Conservation (phyloP, 2,113 vertebrate genomes). For the Macquaria australasica region DNA sequence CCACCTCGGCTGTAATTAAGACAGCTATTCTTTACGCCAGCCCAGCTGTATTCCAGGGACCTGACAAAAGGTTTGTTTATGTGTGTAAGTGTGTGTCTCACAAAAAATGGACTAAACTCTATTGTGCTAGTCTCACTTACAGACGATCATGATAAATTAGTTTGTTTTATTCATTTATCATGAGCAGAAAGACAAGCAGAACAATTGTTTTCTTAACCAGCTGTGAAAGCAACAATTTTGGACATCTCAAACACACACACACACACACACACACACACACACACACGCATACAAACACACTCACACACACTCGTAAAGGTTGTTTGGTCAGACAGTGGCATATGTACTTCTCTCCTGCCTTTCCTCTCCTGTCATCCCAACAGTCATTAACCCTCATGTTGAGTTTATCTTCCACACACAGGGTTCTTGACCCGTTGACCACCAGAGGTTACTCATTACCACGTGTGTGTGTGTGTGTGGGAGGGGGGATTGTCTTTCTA, state of each 20-base stretch:
- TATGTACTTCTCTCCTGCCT: not conserved
- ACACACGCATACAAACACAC: not conserved
- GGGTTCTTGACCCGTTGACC: constrained; percentile 74
- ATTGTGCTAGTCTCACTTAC: constrained; percentile 7
- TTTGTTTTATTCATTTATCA: constrained; percentile 35
- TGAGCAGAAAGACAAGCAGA: constrained; percentile 17
- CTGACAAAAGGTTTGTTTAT: constrained; percentile 34
- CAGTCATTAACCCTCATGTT: constrained; percentile 76
- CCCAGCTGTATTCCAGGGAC: constrained; percentile 25
- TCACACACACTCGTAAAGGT: not conserved
- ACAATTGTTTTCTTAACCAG: constrained; percentile 17
- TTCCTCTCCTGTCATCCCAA: constrained; percentile 44
- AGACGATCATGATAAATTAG: constrained; percentile 35
- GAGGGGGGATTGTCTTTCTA: constrained; percentile 43
- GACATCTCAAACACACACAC: constrained; percentile 2
- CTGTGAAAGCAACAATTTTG: constrained; percentile 13
- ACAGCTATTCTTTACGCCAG: constrained; percentile 22
- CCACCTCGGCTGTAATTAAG: constrained; percentile 63
- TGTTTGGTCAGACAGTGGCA: not conserved
- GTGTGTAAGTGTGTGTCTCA: not conserved
- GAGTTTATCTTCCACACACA: constrained; percentile 74
- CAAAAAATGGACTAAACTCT: not conserved
- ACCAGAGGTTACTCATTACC: constrained; percentile 75
- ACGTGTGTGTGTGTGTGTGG: constrained; percentile 21
- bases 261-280: constrained; percentile 7